Base-by-base conservation (phyloP, 2,888 invertebrate species). In the Pegoplata infirma region DNA sequence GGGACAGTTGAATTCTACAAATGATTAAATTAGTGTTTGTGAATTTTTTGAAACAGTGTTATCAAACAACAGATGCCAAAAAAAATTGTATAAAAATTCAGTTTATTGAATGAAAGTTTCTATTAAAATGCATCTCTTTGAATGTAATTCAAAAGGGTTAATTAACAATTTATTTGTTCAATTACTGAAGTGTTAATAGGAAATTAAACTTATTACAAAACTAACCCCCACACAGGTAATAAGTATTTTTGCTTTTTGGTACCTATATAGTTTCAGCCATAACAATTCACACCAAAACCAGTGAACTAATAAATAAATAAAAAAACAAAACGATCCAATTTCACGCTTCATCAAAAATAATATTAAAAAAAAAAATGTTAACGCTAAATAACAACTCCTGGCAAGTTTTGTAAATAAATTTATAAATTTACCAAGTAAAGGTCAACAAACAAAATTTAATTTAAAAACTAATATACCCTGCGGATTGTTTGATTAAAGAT, bases 141-240 rank as follows among this genome's bases (percentile, higher is more conserved):
- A n/a, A n/a, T n/a, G n/a, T n/a, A n/a, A n/a, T 32, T 10, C 8
- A 10, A 32, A 32, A 10, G 10, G 32, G 8, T 32, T 32, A 1
- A 10, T 7, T 32, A 10, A 32, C 10, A 12, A 51, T 21, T 51
- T 51, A 51, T 25, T 23, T 40, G 16, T 16, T 82, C 83, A 84
- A 85, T 86, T 85, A 86, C 84, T 84, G 83, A 85, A 85, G 86
- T 86, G 87, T 86, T 86, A 86, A 86, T 86, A 84, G 84, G 86
- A 86, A 84, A 83, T 85, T 85, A 84, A 85, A 83, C 82, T 86
- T 85, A 83, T 85, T 58, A 63, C 36, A 56, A 58, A 16, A 47
- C 53, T 59, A 64, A 58, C 68, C 73, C 71, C 58, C 32, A 19
- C 28, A 56, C 25, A 49, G n/a, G n/a, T n/a, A n/a, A n/a, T n/a